Conservation (phyloP, 2,888 invertebrate species). For the Hyposoter didymator region DNA sequence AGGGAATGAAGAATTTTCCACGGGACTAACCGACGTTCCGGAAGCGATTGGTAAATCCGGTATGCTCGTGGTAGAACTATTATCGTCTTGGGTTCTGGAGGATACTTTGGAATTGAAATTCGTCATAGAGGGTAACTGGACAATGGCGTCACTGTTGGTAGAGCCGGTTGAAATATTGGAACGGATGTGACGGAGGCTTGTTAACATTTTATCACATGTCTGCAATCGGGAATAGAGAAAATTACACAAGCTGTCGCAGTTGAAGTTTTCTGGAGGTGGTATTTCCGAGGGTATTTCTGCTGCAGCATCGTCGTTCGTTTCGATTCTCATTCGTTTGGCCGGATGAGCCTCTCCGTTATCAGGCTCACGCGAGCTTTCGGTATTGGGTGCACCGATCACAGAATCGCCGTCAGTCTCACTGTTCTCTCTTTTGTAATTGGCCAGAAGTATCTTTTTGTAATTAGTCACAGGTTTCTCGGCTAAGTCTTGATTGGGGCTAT, state of each 20-base stretch:
- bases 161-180: slow-evolving; percentile 69
- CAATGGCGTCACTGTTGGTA: slow-evolving; percentile 35
- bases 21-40: not conserved
- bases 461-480: slow-evolving; percentile 67
- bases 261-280: not conserved
- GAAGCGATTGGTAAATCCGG: not conserved
- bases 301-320: not conserved
- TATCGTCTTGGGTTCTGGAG: not conserved
- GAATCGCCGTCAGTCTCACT: slow-evolving; percentile 64
- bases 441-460: slow-evolving; percentile 75
- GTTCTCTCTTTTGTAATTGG: slow-evolving; percentile 74
- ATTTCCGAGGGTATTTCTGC: not conserved
- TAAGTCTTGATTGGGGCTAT: not conserved
- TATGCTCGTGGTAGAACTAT: not conserved
- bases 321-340: slow-evolving; percentile 29
- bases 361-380: slow-evolving; percentile 68
- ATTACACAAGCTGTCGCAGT: slow-evolving; percentile 25
- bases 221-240: not conserved
- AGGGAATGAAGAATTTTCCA: not conserved
- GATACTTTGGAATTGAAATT: slow-evolving; percentile 65
- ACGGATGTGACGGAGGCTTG: slow-evolving; percentile 76
- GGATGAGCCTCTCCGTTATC: not conserved
- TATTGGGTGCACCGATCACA: slow-evolving; percentile 15
- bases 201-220: slow-evolving; percentile 3
- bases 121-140: slow-evolving; percentile 72